phyloP scores from a whole-genome alignment of 2,888 invertebrate genomes.

The Electrophaes corylata region DNA sequence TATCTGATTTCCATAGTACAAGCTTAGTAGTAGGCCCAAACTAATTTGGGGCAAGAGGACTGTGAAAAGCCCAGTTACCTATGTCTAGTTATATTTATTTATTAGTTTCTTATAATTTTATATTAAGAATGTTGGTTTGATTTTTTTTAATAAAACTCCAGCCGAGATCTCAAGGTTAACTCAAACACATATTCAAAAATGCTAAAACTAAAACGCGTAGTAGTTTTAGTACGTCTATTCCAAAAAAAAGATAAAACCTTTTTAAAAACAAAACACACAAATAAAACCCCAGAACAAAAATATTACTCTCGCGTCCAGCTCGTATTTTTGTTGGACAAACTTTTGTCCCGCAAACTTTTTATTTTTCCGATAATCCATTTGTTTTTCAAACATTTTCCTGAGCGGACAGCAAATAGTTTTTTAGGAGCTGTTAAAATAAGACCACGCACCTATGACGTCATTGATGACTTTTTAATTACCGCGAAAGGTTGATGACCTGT shows the following conservation, averaged over 20 bases:
- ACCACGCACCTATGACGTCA: slow-evolving; percentile 48
- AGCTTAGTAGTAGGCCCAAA: too few species aligned
- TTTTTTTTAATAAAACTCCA: too few species aligned
- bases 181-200: neutral
- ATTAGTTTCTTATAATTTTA: too few species aligned
- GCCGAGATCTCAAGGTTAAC: too few species aligned
- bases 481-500: slow-evolving; percentile 47
- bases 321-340: slow-evolving; percentile 11
- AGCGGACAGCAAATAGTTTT: slow-evolving; percentile 56
- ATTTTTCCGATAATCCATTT: slow-evolving; percentile 37
- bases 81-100: too few species aligned
- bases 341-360: slow-evolving; percentile 19
- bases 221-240: neutral
- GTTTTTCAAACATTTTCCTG: slow-evolving; percentile 42
- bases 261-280: slow-evolving; percentile 1
- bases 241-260: slow-evolving; percentile 3
- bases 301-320: slow-evolving; percentile 5
- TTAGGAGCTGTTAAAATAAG: slow-evolving; percentile 54
- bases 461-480: slow-evolving; percentile 67
- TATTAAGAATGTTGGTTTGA: too few species aligned
- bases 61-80: too few species aligned
- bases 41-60: too few species aligned
- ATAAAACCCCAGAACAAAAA: slow-evolving; percentile 4
- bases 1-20: too few species aligned
- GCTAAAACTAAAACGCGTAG: neutral